Conservation (phyloP, 23 tunicate genomes). For the Ascidia mentula region DNA sequence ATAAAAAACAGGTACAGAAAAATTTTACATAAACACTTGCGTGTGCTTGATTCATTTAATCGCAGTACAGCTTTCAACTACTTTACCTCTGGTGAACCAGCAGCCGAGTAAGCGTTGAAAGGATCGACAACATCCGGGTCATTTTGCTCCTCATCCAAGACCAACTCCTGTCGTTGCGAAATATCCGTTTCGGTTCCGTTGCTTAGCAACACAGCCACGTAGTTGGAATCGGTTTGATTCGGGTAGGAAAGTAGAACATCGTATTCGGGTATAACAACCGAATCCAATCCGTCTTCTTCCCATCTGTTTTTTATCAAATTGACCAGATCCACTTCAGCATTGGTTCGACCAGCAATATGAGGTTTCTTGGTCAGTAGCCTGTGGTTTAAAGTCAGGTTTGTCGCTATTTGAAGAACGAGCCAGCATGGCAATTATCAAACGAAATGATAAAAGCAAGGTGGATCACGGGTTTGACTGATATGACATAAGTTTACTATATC, state of each 20-base stretch:
- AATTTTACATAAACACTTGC: too few relatives aligned
- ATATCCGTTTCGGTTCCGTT: conserved; percentile 40
- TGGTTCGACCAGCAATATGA: conserved; percentile 74
- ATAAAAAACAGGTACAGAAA: too few relatives aligned
- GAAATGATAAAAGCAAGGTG: too few relatives aligned
- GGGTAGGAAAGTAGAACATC: conserved; percentile 87
- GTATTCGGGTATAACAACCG: conserved; percentile 51
- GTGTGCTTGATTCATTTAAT: too few relatives aligned
- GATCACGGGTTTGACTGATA: too few relatives aligned
- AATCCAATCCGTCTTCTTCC: conserved; percentile 57
- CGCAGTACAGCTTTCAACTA: too few relatives aligned
- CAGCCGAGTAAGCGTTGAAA: conserved; percentile 73
- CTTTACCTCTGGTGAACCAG: conserved; percentile 60
- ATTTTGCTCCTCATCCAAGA: conserved; percentile 63
- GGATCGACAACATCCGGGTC: conserved; percentile 78
- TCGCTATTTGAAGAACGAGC: neutral
- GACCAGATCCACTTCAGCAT: conserved; percentile 55
- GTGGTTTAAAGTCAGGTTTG: too few relatives aligned
- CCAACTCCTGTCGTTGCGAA: conserved; percentile 58
- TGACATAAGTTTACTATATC: too few relatives aligned
- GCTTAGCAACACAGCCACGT: conserved; percentile 27
- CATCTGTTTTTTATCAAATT: conserved; percentile 43
- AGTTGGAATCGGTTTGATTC: conserved; percentile 60
- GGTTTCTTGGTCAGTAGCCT: conserved; percentile 49
- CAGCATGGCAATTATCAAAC: too few relatives aligned